Conservation (phyloP, 1,140 invertebrate genomes). For the Diabrotica virgifera region DNA sequence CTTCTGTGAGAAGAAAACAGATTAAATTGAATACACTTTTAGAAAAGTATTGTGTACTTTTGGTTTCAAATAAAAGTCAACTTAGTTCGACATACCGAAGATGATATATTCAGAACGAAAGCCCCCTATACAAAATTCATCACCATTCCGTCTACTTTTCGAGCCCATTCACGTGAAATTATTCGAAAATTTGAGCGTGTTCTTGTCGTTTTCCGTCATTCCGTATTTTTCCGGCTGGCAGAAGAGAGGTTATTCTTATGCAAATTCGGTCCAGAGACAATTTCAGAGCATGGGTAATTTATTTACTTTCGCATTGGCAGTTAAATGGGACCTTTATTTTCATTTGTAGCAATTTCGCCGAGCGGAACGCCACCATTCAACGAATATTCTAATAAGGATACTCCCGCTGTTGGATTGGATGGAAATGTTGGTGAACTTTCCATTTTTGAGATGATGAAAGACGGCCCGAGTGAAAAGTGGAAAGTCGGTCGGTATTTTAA, state of each 20-base stretch:
- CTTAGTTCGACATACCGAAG: too few relatives aligned
- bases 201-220: constrained; percentile 19
- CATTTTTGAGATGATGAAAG: not conserved
- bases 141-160: constrained; percentile 8
- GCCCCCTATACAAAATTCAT: not conserved
- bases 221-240: constrained; percentile 26
- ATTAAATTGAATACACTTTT: too few relatives aligned
- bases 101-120: too few relatives aligned
- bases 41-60: too few relatives aligned
- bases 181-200: constrained; percentile 15
- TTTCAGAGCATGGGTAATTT: constrained; percentile 42
- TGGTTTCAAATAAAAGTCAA: too few relatives aligned
- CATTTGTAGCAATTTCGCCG: constrained; percentile 4
- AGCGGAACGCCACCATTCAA: constrained; percentile 13
- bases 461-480: constrained; percentile 6
- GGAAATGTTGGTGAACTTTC: too few relatives aligned
- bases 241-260: constrained; percentile 39
- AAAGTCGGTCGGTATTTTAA: too few relatives aligned
- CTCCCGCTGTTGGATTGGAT: too few relatives aligned
- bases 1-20: too few relatives aligned
- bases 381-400: constrained; percentile 26
- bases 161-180: constrained; percentile 16
- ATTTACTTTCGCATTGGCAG: constrained; percentile 33
- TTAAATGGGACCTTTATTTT: constrained; percentile 32
- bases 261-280: constrained; percentile 40